These are phyloP conservation scores for Holacanthus passer DNA, from an alignment of 2,113 vertebrate genomes.

Conservation along the genomic window DNA sequence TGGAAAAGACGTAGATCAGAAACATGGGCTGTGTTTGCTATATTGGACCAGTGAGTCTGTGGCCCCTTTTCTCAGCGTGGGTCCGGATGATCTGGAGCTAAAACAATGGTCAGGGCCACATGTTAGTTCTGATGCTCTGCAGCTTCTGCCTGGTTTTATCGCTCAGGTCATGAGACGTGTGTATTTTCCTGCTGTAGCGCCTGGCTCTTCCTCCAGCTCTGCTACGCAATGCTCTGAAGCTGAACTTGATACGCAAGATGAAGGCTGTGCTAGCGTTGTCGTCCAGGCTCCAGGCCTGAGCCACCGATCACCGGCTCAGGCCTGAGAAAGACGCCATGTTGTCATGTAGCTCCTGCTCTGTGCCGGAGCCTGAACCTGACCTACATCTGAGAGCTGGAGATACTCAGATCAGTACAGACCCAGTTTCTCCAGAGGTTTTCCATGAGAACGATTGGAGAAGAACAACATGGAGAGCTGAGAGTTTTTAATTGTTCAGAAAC, in stretches of 20 bases:
- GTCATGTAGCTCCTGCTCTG: constrained; percentile 19
- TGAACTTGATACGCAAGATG: not conserved
- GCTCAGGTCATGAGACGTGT: not conserved
- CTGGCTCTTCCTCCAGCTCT: constrained; percentile 14
- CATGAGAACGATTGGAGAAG: not conserved
- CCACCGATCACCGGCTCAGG: not conserved
- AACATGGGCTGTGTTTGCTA: not conserved
- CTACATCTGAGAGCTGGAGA: constrained; percentile 32
- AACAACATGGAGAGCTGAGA: not conserved
- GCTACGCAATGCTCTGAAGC: not conserved
- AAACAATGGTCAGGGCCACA: not conserved
- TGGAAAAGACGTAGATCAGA: too few species aligned
- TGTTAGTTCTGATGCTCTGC: constrained; percentile 27
- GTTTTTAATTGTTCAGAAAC: not conserved
- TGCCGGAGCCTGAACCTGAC: constrained; percentile 44
- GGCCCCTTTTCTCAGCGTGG: not conserved
- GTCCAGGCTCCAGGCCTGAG: not conserved
- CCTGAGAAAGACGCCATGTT: constrained; percentile 25
- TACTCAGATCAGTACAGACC: not conserved
- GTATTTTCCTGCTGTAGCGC: constrained; percentile 10
- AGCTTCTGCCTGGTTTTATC: constrained; percentile 14
- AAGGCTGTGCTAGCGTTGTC: not conserved
- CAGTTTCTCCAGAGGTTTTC: not conserved
- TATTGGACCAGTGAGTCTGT: not conserved
- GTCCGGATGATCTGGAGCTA: not conserved